phyloP scores from a whole-genome alignment of 2,113 vertebrate species.

The Chitala chitala region DNA sequence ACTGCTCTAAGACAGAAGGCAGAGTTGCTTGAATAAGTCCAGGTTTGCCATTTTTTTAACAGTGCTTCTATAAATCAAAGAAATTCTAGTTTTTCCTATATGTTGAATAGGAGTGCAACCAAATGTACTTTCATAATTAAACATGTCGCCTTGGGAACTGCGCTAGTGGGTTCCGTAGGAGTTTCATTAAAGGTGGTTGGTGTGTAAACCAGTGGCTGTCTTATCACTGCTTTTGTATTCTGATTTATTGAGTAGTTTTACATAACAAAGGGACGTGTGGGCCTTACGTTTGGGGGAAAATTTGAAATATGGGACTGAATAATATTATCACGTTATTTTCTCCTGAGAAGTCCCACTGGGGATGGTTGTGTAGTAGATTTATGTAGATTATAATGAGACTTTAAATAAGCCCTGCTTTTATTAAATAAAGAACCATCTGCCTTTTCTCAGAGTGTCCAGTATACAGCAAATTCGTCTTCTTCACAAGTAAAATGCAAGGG shows the following conservation, averaged over 20 bases:
- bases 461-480: neutral
- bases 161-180: constrained; percentile 45
- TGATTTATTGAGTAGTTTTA: constrained; percentile 41
- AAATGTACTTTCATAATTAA: constrained; percentile 59
- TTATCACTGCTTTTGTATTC: constrained; percentile 36
- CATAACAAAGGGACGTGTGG: constrained; percentile 41
- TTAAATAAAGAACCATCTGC: neutral
- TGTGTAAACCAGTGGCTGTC: constrained; percentile 34
- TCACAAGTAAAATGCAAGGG: neutral
- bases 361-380: neutral
- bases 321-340: neutral
- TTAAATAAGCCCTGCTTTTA: neutral
- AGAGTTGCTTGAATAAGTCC: constrained; percentile 35
- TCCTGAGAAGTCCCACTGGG: neutral
- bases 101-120: constrained; percentile 50
- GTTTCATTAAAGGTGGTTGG: constrained; percentile 40
- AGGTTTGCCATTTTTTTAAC: constrained; percentile 27
- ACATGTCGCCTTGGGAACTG: constrained; percentile 41
- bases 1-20: neutral
- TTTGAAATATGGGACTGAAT: constrained; percentile 25
- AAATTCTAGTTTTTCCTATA: constrained; percentile 44
- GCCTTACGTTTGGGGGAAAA: constrained; percentile 21
- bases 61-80: constrained; percentile 52
- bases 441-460: neutral
- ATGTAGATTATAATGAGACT: neutral